Evolutionary conservation across 2,113 vertebrate genomes (phyloP).

Genomic region (Peromyscus polionotus): DNA sequence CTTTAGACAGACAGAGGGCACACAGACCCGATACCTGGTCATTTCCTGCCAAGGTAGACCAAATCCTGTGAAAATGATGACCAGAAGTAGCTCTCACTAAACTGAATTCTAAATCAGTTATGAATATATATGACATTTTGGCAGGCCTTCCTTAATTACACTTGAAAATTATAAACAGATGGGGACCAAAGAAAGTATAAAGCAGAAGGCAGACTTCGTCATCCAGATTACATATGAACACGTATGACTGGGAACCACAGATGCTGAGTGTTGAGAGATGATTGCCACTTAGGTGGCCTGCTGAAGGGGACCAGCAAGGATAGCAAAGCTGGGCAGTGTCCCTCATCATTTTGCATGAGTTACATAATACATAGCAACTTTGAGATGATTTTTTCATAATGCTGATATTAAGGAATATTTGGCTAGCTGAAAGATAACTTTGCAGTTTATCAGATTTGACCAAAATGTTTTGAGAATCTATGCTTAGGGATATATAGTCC

Average conservation of each 20-base stretch:
- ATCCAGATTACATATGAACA: neutral
- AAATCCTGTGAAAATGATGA: neutral
- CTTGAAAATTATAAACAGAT: constrained; percentile 64
- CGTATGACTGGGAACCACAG: neutral
- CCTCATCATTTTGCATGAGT: neutral
- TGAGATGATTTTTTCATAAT: neutral
- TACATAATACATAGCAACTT: neutral
- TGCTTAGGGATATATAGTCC: neutral
- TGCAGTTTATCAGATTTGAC: neutral
- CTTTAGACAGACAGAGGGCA: neutral
- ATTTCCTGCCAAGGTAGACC: neutral
- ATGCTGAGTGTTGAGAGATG: neutral
- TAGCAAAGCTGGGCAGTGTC: neutral
- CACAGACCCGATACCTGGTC: too few relatives aligned
- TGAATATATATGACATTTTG: constrained; percentile 75
- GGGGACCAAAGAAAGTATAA: neutral
- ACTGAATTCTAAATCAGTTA: constrained; percentile 66
- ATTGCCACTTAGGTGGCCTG: neutral
- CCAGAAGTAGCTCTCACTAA: constrained; percentile 43
- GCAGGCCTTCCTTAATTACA: constrained; percentile 55
- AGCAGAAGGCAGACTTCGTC: neutral
- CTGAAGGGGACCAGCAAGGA: neutral
- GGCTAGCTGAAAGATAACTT: neutral
- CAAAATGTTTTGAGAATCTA: neutral
- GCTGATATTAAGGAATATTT: neutral